These are phyloP conservation scores for Butastur rufipennis DNA, from an alignment of 2,113 vertebrate genomes.

Conservation along the genomic window DNA sequence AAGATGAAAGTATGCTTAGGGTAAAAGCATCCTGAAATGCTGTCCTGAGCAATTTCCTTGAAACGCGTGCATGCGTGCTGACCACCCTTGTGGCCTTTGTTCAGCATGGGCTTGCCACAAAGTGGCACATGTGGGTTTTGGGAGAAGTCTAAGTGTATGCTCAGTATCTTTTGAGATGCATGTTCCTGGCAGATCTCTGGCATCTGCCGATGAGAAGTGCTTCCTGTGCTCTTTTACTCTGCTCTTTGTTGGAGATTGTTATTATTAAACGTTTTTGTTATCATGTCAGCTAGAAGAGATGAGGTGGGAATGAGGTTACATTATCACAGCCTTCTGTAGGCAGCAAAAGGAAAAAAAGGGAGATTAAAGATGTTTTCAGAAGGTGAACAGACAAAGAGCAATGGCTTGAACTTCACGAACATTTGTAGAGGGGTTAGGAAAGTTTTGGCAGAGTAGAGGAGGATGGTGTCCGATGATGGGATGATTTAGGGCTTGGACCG, in stretches of 20 bases:
- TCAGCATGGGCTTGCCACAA: background rate
- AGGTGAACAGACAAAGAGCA: background rate
- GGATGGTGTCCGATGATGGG: too few species aligned
- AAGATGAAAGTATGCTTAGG: background rate
- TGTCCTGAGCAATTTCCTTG: background rate
- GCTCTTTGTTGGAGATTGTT: background rate
- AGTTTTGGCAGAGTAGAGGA: background rate
- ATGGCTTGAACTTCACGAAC: background rate
- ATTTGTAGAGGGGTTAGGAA: background rate
- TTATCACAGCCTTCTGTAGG: background rate
- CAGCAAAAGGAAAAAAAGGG: background rate
- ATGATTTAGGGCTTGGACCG: background rate
- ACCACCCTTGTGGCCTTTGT: accelerated
- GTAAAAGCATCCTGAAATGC: background rate
- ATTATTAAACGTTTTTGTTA: slow-evolving; percentile 5
- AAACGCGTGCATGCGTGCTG: accelerated
- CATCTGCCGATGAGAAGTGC: background rate
- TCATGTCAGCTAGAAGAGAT: background rate
- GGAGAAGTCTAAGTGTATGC: background rate
- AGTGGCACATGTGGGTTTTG: background rate
- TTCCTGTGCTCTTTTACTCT: background rate
- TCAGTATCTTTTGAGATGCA: background rate
- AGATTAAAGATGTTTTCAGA: background rate
- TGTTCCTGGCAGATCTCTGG: background rate
- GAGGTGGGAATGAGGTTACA: background rate